These are phyloP conservation scores for Ectemnius cavifrons DNA, from an alignment of 2,888 invertebrate species.

Conservation along the genomic window DNA sequence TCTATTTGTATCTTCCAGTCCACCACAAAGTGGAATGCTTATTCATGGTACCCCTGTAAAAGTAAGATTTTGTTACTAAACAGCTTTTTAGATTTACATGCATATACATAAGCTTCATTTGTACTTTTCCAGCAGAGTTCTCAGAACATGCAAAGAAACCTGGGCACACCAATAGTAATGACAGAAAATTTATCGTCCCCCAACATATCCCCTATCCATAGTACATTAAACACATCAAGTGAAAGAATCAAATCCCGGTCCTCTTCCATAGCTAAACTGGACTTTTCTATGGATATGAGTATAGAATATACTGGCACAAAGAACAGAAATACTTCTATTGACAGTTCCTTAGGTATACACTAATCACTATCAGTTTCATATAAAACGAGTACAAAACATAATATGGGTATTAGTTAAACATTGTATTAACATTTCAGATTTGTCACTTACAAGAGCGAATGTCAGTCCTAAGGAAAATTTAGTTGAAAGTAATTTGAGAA, in stretches of 20 bases:
- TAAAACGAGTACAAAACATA: not conserved
- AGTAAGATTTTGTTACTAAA: constrained; percentile 48
- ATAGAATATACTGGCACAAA: constrained; percentile 56
- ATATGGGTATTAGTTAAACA: not conserved
- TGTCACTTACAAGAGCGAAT: constrained; percentile 2
- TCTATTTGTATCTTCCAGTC: constrained; percentile 60
- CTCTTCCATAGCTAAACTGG: constrained; percentile 63
- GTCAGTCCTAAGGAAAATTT: not conserved
- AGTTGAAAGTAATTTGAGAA: not conserved
- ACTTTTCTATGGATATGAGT: constrained; percentile 66
- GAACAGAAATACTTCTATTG: constrained; percentile 28
- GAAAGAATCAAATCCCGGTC: constrained; percentile 65
- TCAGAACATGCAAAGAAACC: constrained; percentile 52
- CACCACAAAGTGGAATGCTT: constrained; percentile 72
- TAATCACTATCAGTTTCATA: not conserved
- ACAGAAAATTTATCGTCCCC: constrained; percentile 65
- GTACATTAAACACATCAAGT: constrained; percentile 59
- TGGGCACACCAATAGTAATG: constrained; percentile 63
- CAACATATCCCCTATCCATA: constrained; percentile 71
- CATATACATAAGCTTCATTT: not conserved
- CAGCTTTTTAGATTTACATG: not conserved
- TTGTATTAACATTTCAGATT: constrained; percentile 29
- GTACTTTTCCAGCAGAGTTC: constrained; percentile 45
- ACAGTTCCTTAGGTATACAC: constrained; percentile 38
- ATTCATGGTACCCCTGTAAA: constrained; percentile 67